Evolutionary conservation across 1,140 invertebrate genomes (phyloP), one percentile per base, ranked within the genome.

Genomic region (Piezodorus guildinii): DNA sequence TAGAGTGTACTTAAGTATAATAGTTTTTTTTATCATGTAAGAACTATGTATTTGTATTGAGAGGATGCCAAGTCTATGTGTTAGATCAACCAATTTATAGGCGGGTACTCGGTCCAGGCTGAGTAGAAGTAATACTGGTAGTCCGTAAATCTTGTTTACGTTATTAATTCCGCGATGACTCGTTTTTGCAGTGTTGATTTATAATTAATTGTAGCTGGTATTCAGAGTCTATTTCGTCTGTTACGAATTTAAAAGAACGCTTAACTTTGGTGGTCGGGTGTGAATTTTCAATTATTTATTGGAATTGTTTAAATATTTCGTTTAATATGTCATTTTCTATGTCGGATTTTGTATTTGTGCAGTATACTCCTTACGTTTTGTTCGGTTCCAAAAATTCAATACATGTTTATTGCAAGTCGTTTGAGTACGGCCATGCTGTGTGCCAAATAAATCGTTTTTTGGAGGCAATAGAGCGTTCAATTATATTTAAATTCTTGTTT

Each of bases 361-460:
- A 62, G n/a, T 62, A 49, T 30, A 62, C 46, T 9, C 61, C 61
- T n/a, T 62, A 62, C 8, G 61, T 62, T 30, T 43, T 62, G 12
- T 43, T 43, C 1, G 61, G 61, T 25, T 62, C 21, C 10, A 62
- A 44, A 19, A 14, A 51, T 51, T 62, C 44, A 27, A 49, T 19
- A 21, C 51, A 54, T 2, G 10, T 23, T 21, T 54, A 5, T 54
- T 54, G 9, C 6, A 54, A 21, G 21, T 54, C 51, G 12, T 54
- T 54, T 14, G 4, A 9, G 51, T 54, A 23, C 23, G 51, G 51
- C 21, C n/a, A 54, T 54, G n/a, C 51, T 14, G 51, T 54, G 23
- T 54, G 17, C 51, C 21, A 54, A 6, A 54, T 54, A n/a, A 54
- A 19, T 46, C 45, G 4, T 46, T 46, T 46, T 14, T 46, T 46